These are phyloP conservation scores for Willisornis vidua DNA, from an alignment of 2,113 vertebrate genomes.

Conservation along the genomic window DNA sequence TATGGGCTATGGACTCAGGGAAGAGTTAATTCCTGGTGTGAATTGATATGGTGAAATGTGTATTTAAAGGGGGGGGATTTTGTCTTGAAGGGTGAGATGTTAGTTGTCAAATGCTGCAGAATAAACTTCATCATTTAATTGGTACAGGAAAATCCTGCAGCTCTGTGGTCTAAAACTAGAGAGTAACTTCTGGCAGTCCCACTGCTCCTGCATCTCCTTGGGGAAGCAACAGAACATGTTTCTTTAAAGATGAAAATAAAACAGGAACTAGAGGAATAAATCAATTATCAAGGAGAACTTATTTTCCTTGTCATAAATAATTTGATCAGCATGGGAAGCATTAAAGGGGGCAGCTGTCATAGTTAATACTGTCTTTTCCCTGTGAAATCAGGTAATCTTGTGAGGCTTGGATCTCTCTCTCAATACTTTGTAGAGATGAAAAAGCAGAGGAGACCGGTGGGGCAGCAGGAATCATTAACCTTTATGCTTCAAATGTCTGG, in stretches of 20 bases:
- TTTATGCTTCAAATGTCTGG: not conserved
- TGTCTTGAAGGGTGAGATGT: not conserved
- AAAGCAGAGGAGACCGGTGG: not conserved
- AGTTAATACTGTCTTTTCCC: not conserved
- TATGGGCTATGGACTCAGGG: not conserved
- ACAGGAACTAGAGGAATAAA: not conserved
- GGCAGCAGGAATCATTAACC: not conserved
- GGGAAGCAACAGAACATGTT: not conserved
- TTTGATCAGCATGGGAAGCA: not conserved
- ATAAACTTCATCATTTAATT: not conserved
- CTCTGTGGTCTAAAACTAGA: not conserved
- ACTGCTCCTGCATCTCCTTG: not conserved
- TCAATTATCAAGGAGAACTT: not conserved
- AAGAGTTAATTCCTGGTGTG: not conserved
- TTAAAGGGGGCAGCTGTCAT: not conserved
- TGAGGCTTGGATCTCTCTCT: not conserved
- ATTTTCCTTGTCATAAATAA: not conserved
- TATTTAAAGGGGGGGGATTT: not conserved
- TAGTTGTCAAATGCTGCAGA: not conserved
- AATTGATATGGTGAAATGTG: not conserved
- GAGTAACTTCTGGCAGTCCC: not conserved
- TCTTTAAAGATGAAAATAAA: not conserved
- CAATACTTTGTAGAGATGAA: not conserved
- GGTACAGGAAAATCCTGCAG: not conserved
- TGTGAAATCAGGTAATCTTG: not conserved